Percentiles rank a stretch among this genome's conserved stretches.
Evolutionary conservation across 2,113 vertebrate genomes (phyloP).

Genomic region (Vombatus ursinus): DNA sequence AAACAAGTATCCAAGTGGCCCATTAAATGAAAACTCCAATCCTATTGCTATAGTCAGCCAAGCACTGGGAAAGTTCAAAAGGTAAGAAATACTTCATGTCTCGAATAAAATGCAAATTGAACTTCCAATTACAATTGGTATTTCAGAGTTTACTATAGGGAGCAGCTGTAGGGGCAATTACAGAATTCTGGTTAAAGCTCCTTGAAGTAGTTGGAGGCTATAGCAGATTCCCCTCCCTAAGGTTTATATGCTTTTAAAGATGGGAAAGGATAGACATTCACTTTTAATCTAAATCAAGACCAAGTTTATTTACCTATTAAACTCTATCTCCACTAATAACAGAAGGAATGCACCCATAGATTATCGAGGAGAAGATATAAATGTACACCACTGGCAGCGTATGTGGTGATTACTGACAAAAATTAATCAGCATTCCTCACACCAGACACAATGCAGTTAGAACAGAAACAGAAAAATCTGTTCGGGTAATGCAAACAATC

Average conservation of each 20-base stretch:
- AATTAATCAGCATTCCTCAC: constrained; percentile 79
- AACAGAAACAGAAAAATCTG: constrained; percentile 79
- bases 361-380: constrained; percentile 69
- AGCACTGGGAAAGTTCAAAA: constrained; percentile 57
- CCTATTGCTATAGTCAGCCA: constrained; percentile 19
- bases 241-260: constrained; percentile 48
- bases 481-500: constrained; percentile 74
- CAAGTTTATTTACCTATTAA: constrained; percentile 80
- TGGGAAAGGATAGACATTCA: constrained; percentile 57
- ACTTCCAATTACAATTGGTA: constrained; percentile 50
- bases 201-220: constrained; percentile 43
- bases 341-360: constrained; percentile 74
- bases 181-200: constrained; percentile 66
- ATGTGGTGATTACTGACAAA: constrained; percentile 77
- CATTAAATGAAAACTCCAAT: not conserved
- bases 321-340: constrained; percentile 74
- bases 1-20: constrained; percentile 15
- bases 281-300: constrained; percentile 73
- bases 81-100: constrained; percentile 30
- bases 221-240: constrained; percentile 31
- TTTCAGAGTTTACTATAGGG: constrained; percentile 56
- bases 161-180: constrained; percentile 55
- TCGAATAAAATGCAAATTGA: constrained; percentile 52
- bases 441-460: constrained; percentile 69
- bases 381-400: constrained; percentile 65